A percentile compares a stretch with the other conserved stretches of the same genome.
These are phyloP conservation scores for Peromyscus eremicus DNA, from an alignment of 2,797 vertebrate genomes.

Conservation along the genomic window DNA sequence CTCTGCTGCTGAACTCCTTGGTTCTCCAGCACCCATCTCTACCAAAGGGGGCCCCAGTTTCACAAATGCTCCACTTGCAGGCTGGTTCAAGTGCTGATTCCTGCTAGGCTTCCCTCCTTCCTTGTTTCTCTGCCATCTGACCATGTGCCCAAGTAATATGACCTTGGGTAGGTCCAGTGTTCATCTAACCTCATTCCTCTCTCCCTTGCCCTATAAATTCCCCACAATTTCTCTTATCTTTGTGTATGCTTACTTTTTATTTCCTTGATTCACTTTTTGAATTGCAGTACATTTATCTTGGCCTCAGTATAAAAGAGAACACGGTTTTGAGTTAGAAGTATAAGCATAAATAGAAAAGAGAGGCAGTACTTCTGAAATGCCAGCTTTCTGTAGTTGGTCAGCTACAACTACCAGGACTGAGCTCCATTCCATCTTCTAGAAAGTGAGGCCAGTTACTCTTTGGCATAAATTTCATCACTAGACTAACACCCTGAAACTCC, in stretches of 20 bases:
- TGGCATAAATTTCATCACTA: neutral
- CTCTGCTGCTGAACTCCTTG: neutral
- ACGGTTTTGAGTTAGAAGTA: conserved; percentile 44
- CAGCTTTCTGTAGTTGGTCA: neutral
- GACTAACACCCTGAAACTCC: neutral
- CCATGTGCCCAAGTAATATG: neutral
- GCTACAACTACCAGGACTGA: neutral
- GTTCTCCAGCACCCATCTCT: neutral
- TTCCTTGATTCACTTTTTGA: neutral
- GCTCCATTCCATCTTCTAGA: neutral
- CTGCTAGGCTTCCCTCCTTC: neutral
- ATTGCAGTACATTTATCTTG: neutral
- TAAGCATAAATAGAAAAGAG: neutral
- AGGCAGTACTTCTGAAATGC: neutral
- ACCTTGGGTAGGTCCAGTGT: neutral
- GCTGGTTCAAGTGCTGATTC: neutral
- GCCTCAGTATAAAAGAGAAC: neutral
- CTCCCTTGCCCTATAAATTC: neutral
- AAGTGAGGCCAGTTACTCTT: neutral
- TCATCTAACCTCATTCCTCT: neutral
- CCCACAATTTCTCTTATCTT: neutral
- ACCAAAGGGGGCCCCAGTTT: too few species aligned
- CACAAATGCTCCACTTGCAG: neutral
- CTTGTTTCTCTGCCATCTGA: neutral
- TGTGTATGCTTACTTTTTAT: neutral